A percentile compares a stretch with the other conserved stretches of the same genome.
Conservation (phyloP, 2,797 vertebrate genomes). For the Etheostoma perlongum region DNA sequence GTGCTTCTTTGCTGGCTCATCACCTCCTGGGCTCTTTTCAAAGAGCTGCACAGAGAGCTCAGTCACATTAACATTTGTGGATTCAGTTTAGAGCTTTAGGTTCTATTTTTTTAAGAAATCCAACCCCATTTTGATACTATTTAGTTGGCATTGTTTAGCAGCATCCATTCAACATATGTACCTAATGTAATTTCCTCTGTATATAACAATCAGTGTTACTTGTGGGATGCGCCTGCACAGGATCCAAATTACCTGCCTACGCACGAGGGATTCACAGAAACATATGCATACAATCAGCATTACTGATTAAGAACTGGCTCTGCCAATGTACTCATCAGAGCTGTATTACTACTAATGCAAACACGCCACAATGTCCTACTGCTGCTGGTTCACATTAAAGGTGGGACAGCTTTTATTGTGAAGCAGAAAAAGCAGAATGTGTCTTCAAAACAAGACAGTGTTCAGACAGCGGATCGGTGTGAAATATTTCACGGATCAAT, state of each 20-base stretch:
- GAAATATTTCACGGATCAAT: not conserved
- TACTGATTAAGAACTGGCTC: not conserved
- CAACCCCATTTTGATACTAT: not conserved
- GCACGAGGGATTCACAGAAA: not conserved
- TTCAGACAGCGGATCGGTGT: not conserved
- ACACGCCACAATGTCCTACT: not conserved
- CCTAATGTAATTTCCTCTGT: not conserved
- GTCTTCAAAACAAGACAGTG: not conserved
- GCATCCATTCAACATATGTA: not conserved
- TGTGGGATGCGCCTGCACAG: not conserved
- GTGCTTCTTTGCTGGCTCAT: constrained; percentile 66
- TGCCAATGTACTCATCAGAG: not conserved
- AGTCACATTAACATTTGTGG: not conserved
- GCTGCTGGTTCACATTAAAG: not conserved
- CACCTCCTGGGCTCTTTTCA: constrained; percentile 85
- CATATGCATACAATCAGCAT: not conserved
- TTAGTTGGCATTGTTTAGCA: not conserved
- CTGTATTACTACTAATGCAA: not conserved
- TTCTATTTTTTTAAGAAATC: not conserved
- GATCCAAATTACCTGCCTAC: not conserved
- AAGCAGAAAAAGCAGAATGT: not conserved
- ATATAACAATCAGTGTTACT: not conserved
- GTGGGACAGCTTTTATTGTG: not conserved
- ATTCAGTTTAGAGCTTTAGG: not conserved
- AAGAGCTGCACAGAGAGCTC: constrained; percentile 87